Evolutionary conservation across 1,140 invertebrate genomes (phyloP).

Genomic region (Neodiprion fabricii): DNA sequence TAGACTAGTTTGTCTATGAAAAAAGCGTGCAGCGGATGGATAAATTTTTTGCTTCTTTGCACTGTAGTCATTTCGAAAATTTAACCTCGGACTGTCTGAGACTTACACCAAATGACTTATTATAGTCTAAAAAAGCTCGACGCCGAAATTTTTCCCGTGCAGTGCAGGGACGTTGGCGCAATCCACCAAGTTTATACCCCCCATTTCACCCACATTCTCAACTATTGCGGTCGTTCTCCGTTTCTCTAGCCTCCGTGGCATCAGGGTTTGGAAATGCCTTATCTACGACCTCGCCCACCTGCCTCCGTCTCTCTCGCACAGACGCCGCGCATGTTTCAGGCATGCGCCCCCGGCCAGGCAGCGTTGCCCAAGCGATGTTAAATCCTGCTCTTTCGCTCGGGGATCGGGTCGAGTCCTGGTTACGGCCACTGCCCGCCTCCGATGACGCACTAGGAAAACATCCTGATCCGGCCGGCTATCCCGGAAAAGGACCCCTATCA

Average conservation of each 20-base stretch:
- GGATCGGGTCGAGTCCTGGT: neutral
- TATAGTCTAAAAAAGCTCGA: no score
- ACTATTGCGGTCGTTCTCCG: neutral
- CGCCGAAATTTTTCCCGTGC: no score
- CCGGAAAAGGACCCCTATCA: constrained; percentile 4
- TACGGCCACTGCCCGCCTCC: neutral
- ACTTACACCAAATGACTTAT: no score
- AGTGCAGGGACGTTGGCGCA: no score
- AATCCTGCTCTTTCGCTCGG: constrained; percentile 2
- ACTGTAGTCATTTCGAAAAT: no score
- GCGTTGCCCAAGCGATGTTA: neutral
- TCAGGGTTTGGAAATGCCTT: constrained; percentile 8
- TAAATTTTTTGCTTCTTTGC: no score
- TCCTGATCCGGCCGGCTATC: neutral
- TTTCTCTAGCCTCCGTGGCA: constrained; percentile 1
- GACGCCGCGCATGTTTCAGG: neutral
- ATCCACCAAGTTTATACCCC: no score
- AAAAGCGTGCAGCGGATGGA: no score
- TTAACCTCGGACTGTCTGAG: no score
- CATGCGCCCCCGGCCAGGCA: neutral
- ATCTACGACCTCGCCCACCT: constrained; percentile 9
- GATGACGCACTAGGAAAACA: neutral
- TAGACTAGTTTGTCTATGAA: no score
- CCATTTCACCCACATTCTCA: no score
- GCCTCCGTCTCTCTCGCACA: constrained; percentile 1